Conservation (phyloP, 2,113 vertebrate genomes). For the Aviceda subcristata region DNA sequence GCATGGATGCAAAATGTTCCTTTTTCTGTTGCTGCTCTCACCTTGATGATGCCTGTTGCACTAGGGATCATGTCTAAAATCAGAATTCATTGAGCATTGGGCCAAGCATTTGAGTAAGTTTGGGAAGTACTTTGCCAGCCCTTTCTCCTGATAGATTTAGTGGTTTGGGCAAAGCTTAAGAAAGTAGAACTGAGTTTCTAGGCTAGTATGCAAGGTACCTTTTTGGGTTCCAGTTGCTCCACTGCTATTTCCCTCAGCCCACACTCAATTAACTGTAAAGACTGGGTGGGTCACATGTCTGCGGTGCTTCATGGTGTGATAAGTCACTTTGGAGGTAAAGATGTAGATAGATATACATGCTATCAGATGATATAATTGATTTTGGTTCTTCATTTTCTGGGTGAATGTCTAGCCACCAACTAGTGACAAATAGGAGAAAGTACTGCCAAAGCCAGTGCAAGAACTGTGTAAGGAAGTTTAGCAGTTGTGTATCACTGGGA, state of each 20-base stretch:
- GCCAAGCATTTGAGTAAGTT: neutral
- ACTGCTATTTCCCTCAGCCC: neutral
- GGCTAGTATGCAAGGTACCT: neutral
- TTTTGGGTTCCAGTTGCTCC: neutral
- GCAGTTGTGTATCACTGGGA: neutral
- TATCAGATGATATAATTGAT: neutral
- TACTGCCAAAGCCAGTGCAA: neutral
- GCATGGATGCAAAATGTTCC: neutral
- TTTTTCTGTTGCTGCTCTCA: neutral
- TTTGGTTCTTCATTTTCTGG: neutral
- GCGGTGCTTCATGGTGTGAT: neutral
- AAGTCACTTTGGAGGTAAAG: neutral
- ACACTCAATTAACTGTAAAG: neutral
- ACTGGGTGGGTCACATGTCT: neutral
- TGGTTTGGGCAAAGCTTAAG: neutral
- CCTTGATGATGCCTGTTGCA: neutral
- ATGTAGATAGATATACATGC: neutral
- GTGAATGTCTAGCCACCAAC: neutral
- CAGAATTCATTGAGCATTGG: fast-evolving
- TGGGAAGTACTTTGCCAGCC: neutral
- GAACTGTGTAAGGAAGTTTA: neutral
- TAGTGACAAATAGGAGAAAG: neutral
- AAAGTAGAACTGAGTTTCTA: neutral
- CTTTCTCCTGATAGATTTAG: neutral
- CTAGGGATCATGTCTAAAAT: neutral